Base-by-base conservation (phyloP, 2,888 invertebrate species). In the Andrena minutula region DNA sequence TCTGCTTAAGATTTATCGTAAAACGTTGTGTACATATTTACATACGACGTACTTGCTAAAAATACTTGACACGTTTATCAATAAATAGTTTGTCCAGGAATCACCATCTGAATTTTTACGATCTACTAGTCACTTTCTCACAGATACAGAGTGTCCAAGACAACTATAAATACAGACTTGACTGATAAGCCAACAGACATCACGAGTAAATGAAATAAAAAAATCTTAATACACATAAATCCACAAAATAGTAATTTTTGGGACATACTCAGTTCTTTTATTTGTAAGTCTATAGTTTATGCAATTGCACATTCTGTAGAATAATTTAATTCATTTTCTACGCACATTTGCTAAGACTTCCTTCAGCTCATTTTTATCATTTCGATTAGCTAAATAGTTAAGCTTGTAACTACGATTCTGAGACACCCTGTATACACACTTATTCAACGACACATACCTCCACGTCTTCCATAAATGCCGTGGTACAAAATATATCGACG, bases 21-120 rank as follows among this genome's bases (percentile, higher is more conserved):
- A 72, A 68, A 68, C 41, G 87, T 81, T 86, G 84, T 83, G 75
- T 84, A 88, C 79, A 86, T 88, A 87, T 88, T 82, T 88, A 87
- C 85, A 85, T 68, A 78, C 56, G 65, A 35, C 65, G 76, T 60
- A 65, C 30, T 66, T 65, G 60, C 26, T 47, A 77, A 63, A 81
- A 83, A 86, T 73, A 71, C 63, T 75, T 66, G 56, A 58, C 53
- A 49, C 49, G 16, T 79, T 30, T 71, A 63, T 70, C 30, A 81
- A 89, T 86, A 84, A 88, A 86, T 82, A 86, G 51, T 35, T 71
- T 41, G 69, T 20, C 61, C 75, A 58, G 61, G 60, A 63, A 71
- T 63, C 56, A 20, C 53, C 65, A 32, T 61, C 10, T 35, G 49
- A 61, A 51, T 12, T 47, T 10, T 16, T 20, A n/a, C 30, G 3